Base-by-base conservation (phyloP, 1,140 invertebrate genomes). In the Zophobas morio region DNA sequence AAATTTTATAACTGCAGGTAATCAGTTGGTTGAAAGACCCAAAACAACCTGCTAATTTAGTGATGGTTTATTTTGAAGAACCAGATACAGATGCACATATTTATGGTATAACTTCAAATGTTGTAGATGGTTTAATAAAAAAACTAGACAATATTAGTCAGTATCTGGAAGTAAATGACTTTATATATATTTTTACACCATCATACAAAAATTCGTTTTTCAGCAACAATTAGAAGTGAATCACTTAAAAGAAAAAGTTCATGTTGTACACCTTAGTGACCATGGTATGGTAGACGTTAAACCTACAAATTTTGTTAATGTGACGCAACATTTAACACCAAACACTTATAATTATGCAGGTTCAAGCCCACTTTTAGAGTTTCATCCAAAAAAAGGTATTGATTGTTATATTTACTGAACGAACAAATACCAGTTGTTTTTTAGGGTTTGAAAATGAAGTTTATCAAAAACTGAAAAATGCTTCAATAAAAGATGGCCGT, bases 51-150 rank as follows among this genome's bases (percentile, higher is more conserved):
- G 89, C 90, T 1, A 91, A 92, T 84, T 86, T 94, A 66, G 90
- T 93, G 2, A 87, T 93, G 81, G 49, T 94, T 8, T 95, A 95
- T 83, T 92, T 94, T 80, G 90, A 94, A 80, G 90, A 94, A 83
- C 94, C 94, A 0, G 94, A 95, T 84, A 84, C 85, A 2, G 87
- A 88, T 76, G 92, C 86, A 1, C 91, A 92, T 80, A 84, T 72
- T 0, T 87, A 85, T 77, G 91, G 91, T 0, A 83, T 84, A 2
- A 82, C 85, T 63, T 85, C 85, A 0, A 53, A 78, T n/a, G 70
- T 54, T 20, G 80, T 86, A n/a, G 60, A 79, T 66, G 78, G 88
- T 20, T 80, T 90, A 72, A 84, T 94, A 5, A 77, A 82, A 66
- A 82, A 86, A 78, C 81, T 93, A 8, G 92, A 94, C 81, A 84